Evolutionary conservation across 2,797 vertebrate species (phyloP).

Genomic region (Philypnodon macrostomus): DNA sequence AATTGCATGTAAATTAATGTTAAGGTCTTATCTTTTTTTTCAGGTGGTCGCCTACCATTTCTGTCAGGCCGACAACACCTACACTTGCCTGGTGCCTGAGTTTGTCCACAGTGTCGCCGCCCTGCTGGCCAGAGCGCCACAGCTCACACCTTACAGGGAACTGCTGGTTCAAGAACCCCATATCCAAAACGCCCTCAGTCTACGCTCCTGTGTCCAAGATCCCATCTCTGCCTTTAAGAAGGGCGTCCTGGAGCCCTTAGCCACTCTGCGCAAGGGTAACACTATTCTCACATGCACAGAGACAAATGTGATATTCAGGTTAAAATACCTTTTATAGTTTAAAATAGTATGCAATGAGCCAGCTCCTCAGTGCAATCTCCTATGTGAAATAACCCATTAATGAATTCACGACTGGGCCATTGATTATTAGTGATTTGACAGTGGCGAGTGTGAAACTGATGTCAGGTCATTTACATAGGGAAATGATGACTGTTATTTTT

Average conservation of each 20-base stretch:
- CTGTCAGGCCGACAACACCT: conserved; percentile 97
- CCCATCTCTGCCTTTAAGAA: conserved; percentile 87
- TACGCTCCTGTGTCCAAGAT: conserved; percentile 97
- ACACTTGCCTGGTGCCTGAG: conserved; percentile 96
- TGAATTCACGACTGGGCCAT: conserved; percentile 32
- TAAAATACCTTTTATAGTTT: conserved; percentile 44
- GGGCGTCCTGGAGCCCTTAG: conserved; percentile 89
- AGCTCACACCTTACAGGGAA: conserved; percentile 85
- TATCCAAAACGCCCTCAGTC: conserved; percentile 89
- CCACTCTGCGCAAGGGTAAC: conserved; percentile 86
- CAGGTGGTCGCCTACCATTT: conserved; percentile 98
- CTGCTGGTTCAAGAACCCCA: conserved; percentile 88
- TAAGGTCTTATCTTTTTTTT: no score
- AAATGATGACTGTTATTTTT: conserved; percentile 53
- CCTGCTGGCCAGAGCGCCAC: conserved; percentile 87
- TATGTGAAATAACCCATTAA: conserved; percentile 49
- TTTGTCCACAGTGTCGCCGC: conserved; percentile 97
- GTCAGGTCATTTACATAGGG: conserved; percentile 55
- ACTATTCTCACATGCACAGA: conserved; percentile 10
- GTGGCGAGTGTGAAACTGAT: conserved; percentile 47
- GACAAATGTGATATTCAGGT: conserved; percentile 42
- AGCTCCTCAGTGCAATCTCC: conserved; percentile 30
- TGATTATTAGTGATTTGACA: conserved; percentile 54
- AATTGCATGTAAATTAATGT: no score
- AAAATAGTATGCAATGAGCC: conserved; percentile 31